Evolutionary conservation across 2,888 invertebrate genomes (phyloP).

Genomic region (Cryptosula pallasiana): DNA sequence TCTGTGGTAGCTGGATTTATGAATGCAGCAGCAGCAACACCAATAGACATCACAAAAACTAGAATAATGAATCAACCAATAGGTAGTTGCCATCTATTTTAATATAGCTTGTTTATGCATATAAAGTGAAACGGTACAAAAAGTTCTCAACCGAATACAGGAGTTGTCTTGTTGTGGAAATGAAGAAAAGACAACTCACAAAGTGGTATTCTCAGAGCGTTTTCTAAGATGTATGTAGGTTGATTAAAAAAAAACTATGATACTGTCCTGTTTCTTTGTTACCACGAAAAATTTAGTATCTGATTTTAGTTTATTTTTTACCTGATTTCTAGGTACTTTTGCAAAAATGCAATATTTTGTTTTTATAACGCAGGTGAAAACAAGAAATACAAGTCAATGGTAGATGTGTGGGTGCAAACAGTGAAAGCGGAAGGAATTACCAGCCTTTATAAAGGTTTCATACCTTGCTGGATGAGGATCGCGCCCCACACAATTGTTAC

Average conservation of each 20-base stretch:
- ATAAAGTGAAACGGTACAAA: no score
- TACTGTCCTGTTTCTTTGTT: no score
- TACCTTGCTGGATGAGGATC: constrained; percentile 46
- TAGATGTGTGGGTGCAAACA: constrained; percentile 39
- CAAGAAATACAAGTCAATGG: constrained; percentile 28
- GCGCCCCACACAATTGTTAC: constrained; percentile 46
- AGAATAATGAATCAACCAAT: constrained; percentile 42
- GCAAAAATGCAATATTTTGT: no score
- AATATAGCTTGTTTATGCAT: no score
- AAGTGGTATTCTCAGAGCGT: no score
- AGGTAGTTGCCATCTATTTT: no score
- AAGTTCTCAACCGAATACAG: no score
- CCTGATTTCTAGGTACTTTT: no score
- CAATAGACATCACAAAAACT: constrained; percentile 45
- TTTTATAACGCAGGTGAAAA: neutral
- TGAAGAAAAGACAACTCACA: neutral
- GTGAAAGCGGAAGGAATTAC: constrained; percentile 36
- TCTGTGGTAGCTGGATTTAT: constrained; percentile 44
- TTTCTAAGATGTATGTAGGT: no score
- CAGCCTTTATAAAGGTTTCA: constrained; percentile 45
- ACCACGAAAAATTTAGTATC: no score
- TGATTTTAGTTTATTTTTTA: no score
- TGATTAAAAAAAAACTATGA: no score
- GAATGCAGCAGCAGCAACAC: constrained; percentile 41
- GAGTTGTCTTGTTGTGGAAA: neutral